A percentile compares a stretch with the other conserved stretches of the same genome.
phyloP scores from a whole-genome alignment of 2,888 invertebrate species.

The Zonitis immaculata region DNA sequence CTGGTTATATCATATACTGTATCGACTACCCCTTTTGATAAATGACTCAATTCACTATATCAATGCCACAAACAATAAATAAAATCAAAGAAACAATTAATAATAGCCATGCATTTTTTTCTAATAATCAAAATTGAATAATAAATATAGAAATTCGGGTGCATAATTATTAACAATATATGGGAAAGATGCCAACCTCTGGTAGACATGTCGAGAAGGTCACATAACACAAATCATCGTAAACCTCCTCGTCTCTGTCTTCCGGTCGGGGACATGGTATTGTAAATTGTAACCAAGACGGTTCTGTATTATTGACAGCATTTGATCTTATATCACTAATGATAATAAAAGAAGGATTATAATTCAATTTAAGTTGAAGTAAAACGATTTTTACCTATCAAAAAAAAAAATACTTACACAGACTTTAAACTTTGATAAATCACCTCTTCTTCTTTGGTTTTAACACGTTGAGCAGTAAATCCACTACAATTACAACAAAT shows the following conservation, averaged over 20 bases:
- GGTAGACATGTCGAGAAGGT: constrained; percentile 66
- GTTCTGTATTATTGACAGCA: constrained; percentile 44
- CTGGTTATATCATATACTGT: constrained; percentile 55
- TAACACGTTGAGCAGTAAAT: constrained; percentile 64
- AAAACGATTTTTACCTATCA: constrained; percentile 7
- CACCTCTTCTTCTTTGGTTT: constrained; percentile 76
- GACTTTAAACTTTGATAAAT: constrained; percentile 79
- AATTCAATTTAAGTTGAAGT: too few relatives aligned
- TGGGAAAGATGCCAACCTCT: constrained; percentile 54
- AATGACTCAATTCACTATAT: constrained; percentile 34
- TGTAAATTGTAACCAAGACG: constrained; percentile 64
- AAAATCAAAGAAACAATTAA: constrained; percentile 39
- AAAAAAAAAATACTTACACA: constrained; percentile 59
- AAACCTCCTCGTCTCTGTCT: constrained; percentile 75
- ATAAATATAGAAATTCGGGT: too few relatives aligned
- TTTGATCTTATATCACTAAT: constrained; percentile 20
- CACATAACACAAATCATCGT: constrained; percentile 85
- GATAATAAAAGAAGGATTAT: too few relatives aligned
- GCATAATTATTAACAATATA: not conserved
- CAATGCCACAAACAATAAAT: constrained; percentile 3
- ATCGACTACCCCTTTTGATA: constrained; percentile 16
- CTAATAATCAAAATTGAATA: too few relatives aligned
- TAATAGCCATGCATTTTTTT: constrained; percentile 15
- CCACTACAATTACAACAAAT: constrained; percentile 62
- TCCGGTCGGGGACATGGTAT: constrained; percentile 58